Evolutionary conservation across 2,797 vertebrate species (phyloP).

Genomic region (Xiphorhynchus erythropygius): DNA sequence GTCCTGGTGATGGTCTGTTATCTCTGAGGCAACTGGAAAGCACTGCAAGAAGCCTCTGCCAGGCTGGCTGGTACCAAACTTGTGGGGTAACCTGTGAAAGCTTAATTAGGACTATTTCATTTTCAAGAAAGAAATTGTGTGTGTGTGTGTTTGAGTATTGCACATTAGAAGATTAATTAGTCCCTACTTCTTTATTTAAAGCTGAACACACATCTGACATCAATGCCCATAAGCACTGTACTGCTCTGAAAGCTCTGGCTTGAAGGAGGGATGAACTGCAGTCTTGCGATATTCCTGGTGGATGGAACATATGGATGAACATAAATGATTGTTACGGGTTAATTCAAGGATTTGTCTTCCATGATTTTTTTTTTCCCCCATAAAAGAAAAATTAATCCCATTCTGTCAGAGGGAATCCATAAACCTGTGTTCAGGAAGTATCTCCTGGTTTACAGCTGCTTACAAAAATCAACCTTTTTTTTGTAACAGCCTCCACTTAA

Average conservation of each 20-base stretch:
- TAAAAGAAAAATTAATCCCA: neutral
- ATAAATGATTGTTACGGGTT: neutral
- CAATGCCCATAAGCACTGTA: neutral
- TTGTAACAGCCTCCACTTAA: neutral
- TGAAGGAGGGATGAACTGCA: neutral
- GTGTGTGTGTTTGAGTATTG: neutral
- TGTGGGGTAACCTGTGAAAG: neutral
- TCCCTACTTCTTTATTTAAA: neutral
- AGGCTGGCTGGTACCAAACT: neutral
- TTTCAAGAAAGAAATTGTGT: neutral
- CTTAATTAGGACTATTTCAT: accelerated
- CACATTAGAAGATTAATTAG: neutral
- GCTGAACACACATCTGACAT: neutral
- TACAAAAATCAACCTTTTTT: neutral
- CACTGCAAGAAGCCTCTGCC: neutral
- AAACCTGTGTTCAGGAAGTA: neutral
- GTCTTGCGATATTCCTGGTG: neutral
- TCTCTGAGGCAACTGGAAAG: neutral
- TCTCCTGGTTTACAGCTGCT: neutral
- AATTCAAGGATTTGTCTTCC: neutral
- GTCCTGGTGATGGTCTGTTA: neutral
- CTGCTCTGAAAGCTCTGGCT: neutral
- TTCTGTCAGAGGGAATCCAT: neutral
- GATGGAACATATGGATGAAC: neutral
- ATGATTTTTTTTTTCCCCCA: neutral